Base-by-base conservation (phyloP, 2,888 invertebrate species). In the Eudasyphora cyanicolor region DNA sequence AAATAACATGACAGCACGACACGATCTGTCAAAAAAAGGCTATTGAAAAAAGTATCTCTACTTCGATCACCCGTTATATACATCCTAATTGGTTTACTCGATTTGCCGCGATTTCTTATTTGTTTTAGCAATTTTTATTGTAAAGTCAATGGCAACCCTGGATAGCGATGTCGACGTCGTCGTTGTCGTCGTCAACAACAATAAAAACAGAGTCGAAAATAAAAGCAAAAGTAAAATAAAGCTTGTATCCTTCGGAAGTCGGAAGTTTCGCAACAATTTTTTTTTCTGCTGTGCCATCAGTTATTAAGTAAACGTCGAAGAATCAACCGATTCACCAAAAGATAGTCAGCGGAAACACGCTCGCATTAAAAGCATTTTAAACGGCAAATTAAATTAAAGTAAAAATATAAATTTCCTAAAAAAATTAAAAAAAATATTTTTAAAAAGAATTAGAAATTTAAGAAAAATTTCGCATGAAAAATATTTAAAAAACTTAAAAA, bases 181-280 rank as follows among this genome's bases (percentile, higher is more conserved):
- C 29, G 69, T 57, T 8, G 17, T 45, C 74, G 60, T 70, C 80
- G 62, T 77, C 60, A 83, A 79, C 73, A 76, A 77, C 73, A 82
- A 70, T 32, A 79, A 67, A 42, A 71, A 70, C 42, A 71, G 32
- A 38, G 64, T 75, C 27, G 35, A 19, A 76, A 54, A 62, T 49
- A 80, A 69, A 62, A 79, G 69, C 69, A 51, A 49, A 70, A 71
- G 32, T 70, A 71, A 35, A 70, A 78, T 75, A 84, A 81, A 84
- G 84, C 84, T 83, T 82, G 67, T 73, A 84, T 84, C 81, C 84
- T 84, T 81, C 78, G 78, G 67, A 67, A 42, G 71, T 84, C 81
- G 78, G 89, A 88, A 88, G 89, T 89, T 90, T 89, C 86, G 88
- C 89, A 88, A 89, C 88, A 88, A 88, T 86, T 88, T 87, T 87